Evolutionary conservation across 2,888 invertebrate genomes (phyloP).

Genomic region (Caenorhabditis uteleia): DNA sequence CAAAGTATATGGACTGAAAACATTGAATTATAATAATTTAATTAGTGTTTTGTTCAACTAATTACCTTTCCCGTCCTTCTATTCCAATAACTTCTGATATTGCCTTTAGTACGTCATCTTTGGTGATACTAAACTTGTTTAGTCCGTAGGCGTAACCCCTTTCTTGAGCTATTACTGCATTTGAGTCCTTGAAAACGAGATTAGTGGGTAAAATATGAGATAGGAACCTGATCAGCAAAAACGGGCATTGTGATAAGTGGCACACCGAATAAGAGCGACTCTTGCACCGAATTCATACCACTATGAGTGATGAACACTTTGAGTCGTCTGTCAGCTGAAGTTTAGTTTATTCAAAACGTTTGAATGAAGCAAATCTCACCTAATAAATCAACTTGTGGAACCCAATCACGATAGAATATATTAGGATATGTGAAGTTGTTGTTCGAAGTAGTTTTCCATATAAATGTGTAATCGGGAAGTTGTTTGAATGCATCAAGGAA

Average conservation of each 20-base stretch:
- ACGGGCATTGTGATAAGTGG: conserved; percentile 33
- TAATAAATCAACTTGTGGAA: conserved; percentile 37
- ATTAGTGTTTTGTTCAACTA: neutral
- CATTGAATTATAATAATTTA: neutral
- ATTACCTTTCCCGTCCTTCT: neutral
- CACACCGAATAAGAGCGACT: conserved; percentile 27
- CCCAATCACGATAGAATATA: conserved; percentile 22
- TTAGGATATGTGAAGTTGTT: conserved; percentile 19
- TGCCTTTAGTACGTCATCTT: conserved; percentile 18
- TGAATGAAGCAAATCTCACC: conserved; percentile 6
- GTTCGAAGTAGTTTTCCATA: conserved; percentile 22
- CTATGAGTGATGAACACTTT: conserved; percentile 37
- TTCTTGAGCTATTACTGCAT: conserved; percentile 27
- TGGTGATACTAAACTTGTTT: conserved; percentile 22
- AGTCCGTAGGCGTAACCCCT: conserved; percentile 7
- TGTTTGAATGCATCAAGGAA: conserved; percentile 29
- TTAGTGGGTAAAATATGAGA: neutral
- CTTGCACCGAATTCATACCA: conserved; percentile 40
- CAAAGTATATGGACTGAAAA: neutral
- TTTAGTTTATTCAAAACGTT: neutral
- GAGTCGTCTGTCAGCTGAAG: conserved; percentile 30
- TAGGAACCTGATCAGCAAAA: conserved; percentile 35
- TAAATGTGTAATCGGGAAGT: conserved; percentile 33
- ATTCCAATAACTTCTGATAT: conserved; percentile 14
- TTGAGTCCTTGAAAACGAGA: conserved; percentile 20